Evolutionary conservation across 2,797 vertebrate species (phyloP).

Genomic region (Gallinago solitaria): DNA sequence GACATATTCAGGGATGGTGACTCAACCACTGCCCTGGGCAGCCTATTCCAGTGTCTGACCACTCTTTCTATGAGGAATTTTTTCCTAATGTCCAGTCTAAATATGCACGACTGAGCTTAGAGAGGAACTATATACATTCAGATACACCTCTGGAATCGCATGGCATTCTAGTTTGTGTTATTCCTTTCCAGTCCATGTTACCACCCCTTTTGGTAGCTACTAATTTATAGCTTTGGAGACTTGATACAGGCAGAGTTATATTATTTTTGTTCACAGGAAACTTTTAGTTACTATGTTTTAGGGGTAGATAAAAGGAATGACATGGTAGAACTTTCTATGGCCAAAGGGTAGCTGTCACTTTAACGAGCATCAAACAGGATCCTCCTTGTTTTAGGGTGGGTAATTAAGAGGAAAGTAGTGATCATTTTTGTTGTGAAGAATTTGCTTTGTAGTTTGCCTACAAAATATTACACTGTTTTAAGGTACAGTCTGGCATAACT

Average conservation of each 20-base stretch:
- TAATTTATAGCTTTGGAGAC: neutral
- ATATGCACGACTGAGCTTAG: neutral
- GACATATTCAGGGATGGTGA: too few relatives aligned
- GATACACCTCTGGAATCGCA: neutral
- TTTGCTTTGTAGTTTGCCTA: neutral
- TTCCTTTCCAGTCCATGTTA: neutral
- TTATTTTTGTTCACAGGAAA: neutral
- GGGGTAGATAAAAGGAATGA: neutral
- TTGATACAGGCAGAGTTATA: neutral
- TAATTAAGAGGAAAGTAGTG: neutral
- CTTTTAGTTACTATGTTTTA: neutral
- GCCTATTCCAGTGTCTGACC: too few relatives aligned
- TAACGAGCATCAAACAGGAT: neutral
- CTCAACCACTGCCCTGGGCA: too few relatives aligned
- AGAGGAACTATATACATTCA: neutral
- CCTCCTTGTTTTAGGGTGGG: neutral
- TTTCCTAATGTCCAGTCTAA: too few relatives aligned
- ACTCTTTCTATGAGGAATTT: too few relatives aligned
- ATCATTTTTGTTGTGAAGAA: neutral
- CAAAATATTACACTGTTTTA: neutral
- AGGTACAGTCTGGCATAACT: neutral
- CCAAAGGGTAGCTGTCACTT: neutral
- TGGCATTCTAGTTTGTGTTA: neutral
- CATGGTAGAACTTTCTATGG: neutral
- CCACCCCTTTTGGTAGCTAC: neutral